A percentile compares a stretch with the other conserved stretches of the same genome.
phyloP scores from a whole-genome alignment of 2,888 invertebrate genomes.

The Synanthedon andrenaeformis region DNA sequence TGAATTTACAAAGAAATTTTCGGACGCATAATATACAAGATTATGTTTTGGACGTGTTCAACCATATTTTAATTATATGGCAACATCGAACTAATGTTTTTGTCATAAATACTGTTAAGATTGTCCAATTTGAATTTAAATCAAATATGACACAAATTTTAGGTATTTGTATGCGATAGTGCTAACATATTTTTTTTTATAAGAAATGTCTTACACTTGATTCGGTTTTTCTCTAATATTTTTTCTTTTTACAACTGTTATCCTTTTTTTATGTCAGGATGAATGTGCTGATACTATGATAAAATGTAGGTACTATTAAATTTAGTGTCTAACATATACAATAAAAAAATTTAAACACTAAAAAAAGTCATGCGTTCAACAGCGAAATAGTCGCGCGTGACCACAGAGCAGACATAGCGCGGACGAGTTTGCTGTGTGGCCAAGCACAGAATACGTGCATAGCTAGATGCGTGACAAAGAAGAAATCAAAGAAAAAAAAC shows the following conservation, averaged over 20 bases:
- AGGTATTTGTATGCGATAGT: no score
- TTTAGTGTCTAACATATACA: conserved; percentile 57
- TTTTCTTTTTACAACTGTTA: conserved; percentile 49
- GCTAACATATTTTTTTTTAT: no score
- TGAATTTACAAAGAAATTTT: no score
- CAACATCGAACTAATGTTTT: not conserved
- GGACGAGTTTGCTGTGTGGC: no score
- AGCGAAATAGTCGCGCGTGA: conserved; percentile 44
- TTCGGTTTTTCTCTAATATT: conserved; percentile 40
- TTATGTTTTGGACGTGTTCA: no score
- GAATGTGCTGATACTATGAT: conserved; percentile 63
- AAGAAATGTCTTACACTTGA: conserved; percentile 52
- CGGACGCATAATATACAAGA: no score
- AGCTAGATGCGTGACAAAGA: conserved; percentile 65
- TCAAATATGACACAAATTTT: not conserved
- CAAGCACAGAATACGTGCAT: conserved; percentile 32
- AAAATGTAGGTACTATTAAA: conserved; percentile 46
- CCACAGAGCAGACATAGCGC: no score
- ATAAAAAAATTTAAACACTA: conserved; percentile 44
- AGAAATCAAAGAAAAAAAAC: conserved; percentile 48
- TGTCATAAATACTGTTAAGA: not conserved
- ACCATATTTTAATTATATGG: not conserved
- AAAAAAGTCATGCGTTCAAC: conserved; percentile 57
- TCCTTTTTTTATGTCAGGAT: conserved; percentile 29
- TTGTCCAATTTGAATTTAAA: not conserved